Evolutionary conservation across 2,888 invertebrate genomes (phyloP), one percentile per base, ranked within the genome.

Genomic region (Biston betularia): DNA sequence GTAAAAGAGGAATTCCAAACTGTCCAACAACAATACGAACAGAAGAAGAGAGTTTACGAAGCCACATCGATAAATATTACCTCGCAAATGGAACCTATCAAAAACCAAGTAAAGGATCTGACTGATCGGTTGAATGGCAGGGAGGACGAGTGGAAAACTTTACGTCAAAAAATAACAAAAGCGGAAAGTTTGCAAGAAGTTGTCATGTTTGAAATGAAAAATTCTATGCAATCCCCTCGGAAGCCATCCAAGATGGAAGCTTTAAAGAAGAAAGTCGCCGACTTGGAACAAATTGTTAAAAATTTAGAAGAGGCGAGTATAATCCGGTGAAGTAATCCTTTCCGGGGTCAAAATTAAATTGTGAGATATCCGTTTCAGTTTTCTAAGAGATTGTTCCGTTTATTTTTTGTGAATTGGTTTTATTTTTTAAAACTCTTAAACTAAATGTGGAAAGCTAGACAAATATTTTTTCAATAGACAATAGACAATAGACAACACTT

Each of bases 41-140:
- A 96, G 77, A 95, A 95, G 88, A 96, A 96, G 84, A 84, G 94
- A 71, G 85, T 95, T 34, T 96, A 96, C 81, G 96, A 97, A 82
- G 95, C 96, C 5, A 94, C 95, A 61, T 94, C 95, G 35, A 93
- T 93, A 75, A 94, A 94, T 77, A 91, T 94, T 73, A 90, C 92
- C 12, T 93, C 94, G 1, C 94, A 94, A 85, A 91, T 94, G 89
- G 94, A 95, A 69, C 94, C 95, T 69, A 78, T 95, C 24, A 94
- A 94, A 75, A 90, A 90, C 64, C 89, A 91, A 79, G 94, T 95
- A 56, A 93, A 94, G 69, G 93, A 94, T 75, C 81, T 95, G 71
- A 93, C 93, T 68, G 93, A 94, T 68, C 88, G 89, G 60, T 87
- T 95, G 80, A 92, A 90, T 81, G 89, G 75, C 45, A 93, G 90